phyloP scores from a whole-genome alignment of 1,140 invertebrate genomes.

The Melanaphis sacchari region DNA sequence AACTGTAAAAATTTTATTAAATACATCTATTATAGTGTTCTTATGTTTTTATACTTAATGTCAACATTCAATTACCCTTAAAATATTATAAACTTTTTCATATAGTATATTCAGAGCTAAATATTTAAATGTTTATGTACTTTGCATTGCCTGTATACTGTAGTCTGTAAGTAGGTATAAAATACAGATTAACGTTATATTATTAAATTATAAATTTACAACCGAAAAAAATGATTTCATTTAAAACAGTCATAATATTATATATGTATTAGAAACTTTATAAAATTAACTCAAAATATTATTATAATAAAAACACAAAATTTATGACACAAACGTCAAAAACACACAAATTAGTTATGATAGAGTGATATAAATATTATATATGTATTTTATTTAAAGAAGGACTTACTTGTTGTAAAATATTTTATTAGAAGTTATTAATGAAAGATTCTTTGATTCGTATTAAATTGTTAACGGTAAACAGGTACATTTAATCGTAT shows the following conservation, averaged over 20 bases:
- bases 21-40: neutral
- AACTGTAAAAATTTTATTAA: neutral
- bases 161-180: too few species aligned
- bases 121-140: neutral
- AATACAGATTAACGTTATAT: neutral
- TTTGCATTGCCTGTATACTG: neutral
- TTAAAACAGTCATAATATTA: neutral
- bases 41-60: neutral
- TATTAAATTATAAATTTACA: neutral
- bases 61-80: neutral
- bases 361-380: neutral
- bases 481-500: neutral
- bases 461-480: neutral
- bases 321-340: too few species aligned
- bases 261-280: neutral
- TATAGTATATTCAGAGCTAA: neutral
- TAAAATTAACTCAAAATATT: neutral
- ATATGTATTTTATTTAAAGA: neutral
- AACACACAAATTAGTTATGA: neutral
- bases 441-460: neutral
- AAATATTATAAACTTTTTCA: neutral
- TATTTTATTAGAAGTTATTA: neutral
- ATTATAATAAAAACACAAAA: neutral
- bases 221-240: neutral
- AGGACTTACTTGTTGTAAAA: neutral